Base-by-base conservation (phyloP, 2,797 vertebrate genomes). In the Tokudaia muenninki region DNA sequence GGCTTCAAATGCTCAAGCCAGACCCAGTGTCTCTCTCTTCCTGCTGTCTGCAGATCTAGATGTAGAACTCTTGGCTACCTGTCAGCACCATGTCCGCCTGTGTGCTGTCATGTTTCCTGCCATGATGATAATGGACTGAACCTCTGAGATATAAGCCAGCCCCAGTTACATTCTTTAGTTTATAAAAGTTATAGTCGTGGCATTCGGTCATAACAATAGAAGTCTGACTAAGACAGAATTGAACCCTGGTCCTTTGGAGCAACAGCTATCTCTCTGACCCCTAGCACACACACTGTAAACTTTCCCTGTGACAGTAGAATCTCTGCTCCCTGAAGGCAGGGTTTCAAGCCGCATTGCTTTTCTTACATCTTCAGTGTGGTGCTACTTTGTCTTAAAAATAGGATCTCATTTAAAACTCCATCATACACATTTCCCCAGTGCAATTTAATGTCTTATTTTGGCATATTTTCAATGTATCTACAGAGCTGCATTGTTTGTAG, bases 361-460 rank as follows among this genome's bases (percentile, higher is more conserved):
- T 75, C 3, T 86, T 24, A 34, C 1, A 55, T n/a, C 34, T 13
- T 72, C 34, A 29, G 26, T 31, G 70, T 31, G 52, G 52, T 44
- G 14, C 21, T 87, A 19, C 13, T 22, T 41, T 55, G 8, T 81
- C 92, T 78, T 52, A 61, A 94, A 74, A 67, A n/a, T 29, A 31
- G 31, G 65, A 74, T 55, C 67, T 93, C 55, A 89, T 55, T 82
- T 65, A 86, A 81, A 16, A 47, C 1, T 59, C 4, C 77, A 80
- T 87, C 47, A 72, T 61, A 11, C 31, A 16, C 41, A 84, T 91
- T 88, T 95, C 31, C 31, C 17, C 24, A 21, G 21, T 70, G 59
- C 84, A 31, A 52, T 87, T 65, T 72, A 91, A 74, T 94, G 80
- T 77, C 63, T 88, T 91, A 37, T 61, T 47, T 55, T 55, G 31